Conservation (phyloP, 2,888 invertebrate species). For the Apamea crenata region DNA sequence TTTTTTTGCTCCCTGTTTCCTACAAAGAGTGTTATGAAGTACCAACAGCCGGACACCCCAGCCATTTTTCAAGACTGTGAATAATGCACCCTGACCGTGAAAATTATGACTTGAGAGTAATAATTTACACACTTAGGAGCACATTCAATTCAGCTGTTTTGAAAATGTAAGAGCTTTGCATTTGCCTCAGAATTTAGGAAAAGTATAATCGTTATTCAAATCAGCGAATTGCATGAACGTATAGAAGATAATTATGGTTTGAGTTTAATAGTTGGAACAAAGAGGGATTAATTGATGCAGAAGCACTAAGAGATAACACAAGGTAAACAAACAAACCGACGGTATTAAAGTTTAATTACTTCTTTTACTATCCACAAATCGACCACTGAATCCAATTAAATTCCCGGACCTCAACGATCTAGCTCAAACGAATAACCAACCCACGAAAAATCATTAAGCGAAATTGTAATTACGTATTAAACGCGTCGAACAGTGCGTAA, state of each 20-base stretch:
- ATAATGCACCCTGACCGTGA: constrained; percentile 51
- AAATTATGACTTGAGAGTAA: constrained; percentile 52
- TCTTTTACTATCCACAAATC: constrained; percentile 35
- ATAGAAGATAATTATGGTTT: background rate
- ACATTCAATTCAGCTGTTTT: constrained; percentile 35
- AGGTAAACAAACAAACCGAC: constrained; percentile 12
- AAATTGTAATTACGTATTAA: constrained; percentile 68
- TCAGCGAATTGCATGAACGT: background rate
- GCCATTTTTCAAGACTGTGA: constrained; percentile 50
- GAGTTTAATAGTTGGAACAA: background rate
- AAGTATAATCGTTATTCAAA: background rate
- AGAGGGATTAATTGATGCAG: background rate
- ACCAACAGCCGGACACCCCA: constrained; percentile 24
- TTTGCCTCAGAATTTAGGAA: background rate
- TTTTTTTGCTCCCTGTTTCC: constrained; percentile 10
- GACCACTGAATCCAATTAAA: constrained; percentile 51
- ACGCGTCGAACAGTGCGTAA: constrained; percentile 64
- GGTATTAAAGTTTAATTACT: constrained; percentile 35
- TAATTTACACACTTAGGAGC: constrained; percentile 44
- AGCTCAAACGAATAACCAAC: constrained; percentile 52
- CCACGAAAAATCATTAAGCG: constrained; percentile 67
- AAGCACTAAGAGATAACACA: background rate
- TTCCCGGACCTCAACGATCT: constrained; percentile 34
- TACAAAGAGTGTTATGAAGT: constrained; percentile 46
- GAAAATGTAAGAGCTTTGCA: background rate